These are phyloP conservation scores for Phrynosoma blainvillii DNA, from an alignment of 2,113 vertebrate genomes.

Conservation along the genomic window DNA sequence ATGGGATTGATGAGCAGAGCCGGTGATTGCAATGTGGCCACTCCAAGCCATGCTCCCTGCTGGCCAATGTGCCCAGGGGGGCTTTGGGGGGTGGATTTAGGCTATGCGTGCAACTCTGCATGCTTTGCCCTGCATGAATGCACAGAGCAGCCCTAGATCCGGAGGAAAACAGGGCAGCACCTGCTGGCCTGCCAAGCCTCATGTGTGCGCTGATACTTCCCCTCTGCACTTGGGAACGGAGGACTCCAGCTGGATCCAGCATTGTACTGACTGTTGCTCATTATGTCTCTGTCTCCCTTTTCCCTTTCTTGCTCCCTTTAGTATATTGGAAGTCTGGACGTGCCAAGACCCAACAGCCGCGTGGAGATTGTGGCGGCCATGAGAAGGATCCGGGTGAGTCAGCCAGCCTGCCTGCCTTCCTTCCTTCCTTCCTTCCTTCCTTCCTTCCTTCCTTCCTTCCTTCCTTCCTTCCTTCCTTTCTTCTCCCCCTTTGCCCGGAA, in stretches of 20 bases:
- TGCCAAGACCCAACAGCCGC: conserved; percentile 90
- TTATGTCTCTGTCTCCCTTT: background rate
- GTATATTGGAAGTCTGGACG: conserved; percentile 91
- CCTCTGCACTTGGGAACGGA: background rate
- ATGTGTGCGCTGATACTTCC: background rate
- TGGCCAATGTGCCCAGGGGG: background rate
- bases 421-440: too few species aligned
- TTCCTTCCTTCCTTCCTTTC: too few species aligned
- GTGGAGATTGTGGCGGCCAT: conserved; percentile 94
- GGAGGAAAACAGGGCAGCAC: too few species aligned
- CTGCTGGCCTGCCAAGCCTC: too few species aligned
- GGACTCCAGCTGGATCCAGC: too few species aligned
- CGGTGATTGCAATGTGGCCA: too few species aligned
- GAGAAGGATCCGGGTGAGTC: conserved; percentile 91
- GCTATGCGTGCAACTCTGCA: too few species aligned
- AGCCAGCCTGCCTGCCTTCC: background rate
- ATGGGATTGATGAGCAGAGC: background rate
- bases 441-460: too few species aligned
- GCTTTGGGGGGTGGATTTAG: background rate
- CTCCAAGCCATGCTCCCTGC: too few species aligned
- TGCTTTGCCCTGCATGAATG: too few species aligned
- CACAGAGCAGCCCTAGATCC: background rate
- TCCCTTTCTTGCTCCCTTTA: conserved; percentile 48
- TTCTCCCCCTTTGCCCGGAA: background rate
- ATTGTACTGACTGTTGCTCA: background rate